phyloP scores from a whole-genome alignment of 2,797 vertebrate species.

The Siniperca undulata region DNA sequence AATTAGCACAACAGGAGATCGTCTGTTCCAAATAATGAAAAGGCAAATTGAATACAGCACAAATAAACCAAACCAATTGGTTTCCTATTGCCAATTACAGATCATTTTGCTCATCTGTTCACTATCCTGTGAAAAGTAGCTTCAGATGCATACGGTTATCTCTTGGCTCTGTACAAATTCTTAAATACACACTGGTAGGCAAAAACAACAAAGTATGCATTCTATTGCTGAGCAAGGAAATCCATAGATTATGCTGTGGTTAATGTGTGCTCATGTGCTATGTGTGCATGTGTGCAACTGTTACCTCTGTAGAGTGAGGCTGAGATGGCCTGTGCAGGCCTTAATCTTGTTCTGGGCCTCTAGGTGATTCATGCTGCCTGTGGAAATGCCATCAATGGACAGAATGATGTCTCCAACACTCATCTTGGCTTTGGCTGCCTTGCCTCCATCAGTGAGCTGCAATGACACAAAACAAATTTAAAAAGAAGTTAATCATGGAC shows the following conservation, averaged over 20 bases:
- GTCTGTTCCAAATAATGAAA: conserved; percentile 47
- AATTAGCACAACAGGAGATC: conserved; percentile 23
- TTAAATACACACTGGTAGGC: conserved; percentile 25
- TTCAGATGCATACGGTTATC: background rate
- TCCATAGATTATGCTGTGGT: conserved; percentile 6
- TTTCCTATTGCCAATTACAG: background rate
- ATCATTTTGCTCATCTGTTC: conserved; percentile 1
- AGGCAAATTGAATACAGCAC: conserved; percentile 27
- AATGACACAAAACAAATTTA: conserved; percentile 52
- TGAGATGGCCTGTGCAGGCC: conserved; percentile 91
- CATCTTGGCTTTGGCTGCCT: conserved; percentile 92
- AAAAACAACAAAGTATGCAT: conserved; percentile 20
- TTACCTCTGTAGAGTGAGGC: conserved; percentile 96
- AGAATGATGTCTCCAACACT: conserved; percentile 93
- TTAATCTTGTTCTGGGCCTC: conserved; percentile 99
- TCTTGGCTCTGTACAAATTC: background rate
- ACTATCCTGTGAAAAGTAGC: conserved; percentile 6
- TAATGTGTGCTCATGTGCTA: conserved; percentile 13
- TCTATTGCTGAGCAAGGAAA: conserved; percentile 1
- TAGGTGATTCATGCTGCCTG: conserved; percentile 95
- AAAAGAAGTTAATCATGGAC: background rate
- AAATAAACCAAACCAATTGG: conserved; percentile 17
- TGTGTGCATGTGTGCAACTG: conserved; percentile 22
- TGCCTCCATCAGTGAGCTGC: conserved; percentile 95
- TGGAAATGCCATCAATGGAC: conserved; percentile 93